Base-by-base conservation (phyloP, 2,113 vertebrate genomes). In the Rattus rattus region DNA sequence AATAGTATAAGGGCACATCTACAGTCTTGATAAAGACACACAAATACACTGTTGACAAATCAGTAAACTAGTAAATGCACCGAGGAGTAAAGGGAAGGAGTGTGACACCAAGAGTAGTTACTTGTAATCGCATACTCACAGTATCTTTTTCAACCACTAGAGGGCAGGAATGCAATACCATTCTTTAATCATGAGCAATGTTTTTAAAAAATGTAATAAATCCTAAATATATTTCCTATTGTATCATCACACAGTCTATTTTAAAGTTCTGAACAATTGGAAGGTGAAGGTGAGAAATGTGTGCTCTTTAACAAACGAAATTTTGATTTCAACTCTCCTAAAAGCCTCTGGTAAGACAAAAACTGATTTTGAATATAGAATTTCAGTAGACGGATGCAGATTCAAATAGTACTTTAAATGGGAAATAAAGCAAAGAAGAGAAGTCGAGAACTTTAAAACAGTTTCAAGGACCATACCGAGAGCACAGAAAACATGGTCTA, bases 81-180 rank as follows among this genome's bases (percentile, higher is more conserved):
- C 2, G 20, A 84, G 36, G 39, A 90, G 91, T 77, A 86, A 93
- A 89, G 90, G 24, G 88, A 85, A 88, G 2, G 43, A 43, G 43
- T n/a, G 52, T 17, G 63, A 61, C 33, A 47, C 75, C 39, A 88
- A 36, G 39, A 19, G 16, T 43, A n/a, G 36, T 69, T 26, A 54
- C n/a, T 56, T 16, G 63, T 33, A 54, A 81, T 28, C 36, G 52
- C 49, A 67, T 86, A 70, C 49, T 69, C 61, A 94, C 91, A 95
- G 90, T 73, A 63, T 81, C 36, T 85, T 73, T 79, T 96, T 83
- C 77, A 79, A 92, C 95, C 97, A 97, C 96, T 80, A 97, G 97
- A 95, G 97, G 97, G 97, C 96, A 95, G 83, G 49, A 88, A n/a
- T 2, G 77, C 7, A 77, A 91, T n/a, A 61, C 0, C 61, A 59